Percentiles rank a stretch among this genome's conserved stretches.
phyloP scores from a whole-genome alignment of 2,888 invertebrate genomes.

The Drosophila ezoana region DNA sequence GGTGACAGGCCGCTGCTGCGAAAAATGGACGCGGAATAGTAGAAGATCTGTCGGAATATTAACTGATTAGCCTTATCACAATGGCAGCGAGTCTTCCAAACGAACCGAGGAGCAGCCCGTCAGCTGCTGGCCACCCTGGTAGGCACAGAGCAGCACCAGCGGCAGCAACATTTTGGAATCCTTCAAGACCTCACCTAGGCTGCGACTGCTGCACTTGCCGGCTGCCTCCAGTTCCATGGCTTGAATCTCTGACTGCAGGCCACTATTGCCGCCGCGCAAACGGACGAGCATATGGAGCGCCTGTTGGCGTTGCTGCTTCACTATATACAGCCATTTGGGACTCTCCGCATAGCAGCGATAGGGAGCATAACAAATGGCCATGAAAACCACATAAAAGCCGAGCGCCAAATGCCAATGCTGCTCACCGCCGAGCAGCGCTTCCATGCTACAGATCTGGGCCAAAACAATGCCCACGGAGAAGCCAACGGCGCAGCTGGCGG shows the following conservation, averaged over 20 bases:
- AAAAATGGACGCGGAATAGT: conserved; percentile 58
- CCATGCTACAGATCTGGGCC: conserved; percentile 82
- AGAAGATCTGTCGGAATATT: conserved; percentile 44
- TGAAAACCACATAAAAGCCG: conserved; percentile 89
- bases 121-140: conserved; percentile 60
- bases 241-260: conserved; percentile 41
- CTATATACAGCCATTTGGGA: conserved; percentile 93
- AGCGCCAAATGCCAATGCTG: conserved; percentile 91
- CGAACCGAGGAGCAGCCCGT: conserved; percentile 60
- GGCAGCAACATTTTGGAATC: conserved; percentile 45
- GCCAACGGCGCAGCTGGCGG: conserved; percentile 88
- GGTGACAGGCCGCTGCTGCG: conserved; percentile 40
- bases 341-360: conserved; percentile 92
- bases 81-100: not conserved
- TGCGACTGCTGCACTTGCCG: conserved; percentile 24
- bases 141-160: conserved; percentile 51
- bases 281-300: conserved; percentile 88
- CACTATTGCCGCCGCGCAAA: conserved; percentile 86
- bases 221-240: conserved; percentile 54
- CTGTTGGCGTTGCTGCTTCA: conserved; percentile 87
- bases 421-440: conserved; percentile 86
- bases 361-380: conserved; percentile 87
- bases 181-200: conserved; percentile 26
- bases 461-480: conserved; percentile 82
- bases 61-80: not conserved